These are phyloP conservation scores for Amblyopsis rosae DNA, from an alignment of 2,113 vertebrate genomes.

Conservation along the genomic window DNA sequence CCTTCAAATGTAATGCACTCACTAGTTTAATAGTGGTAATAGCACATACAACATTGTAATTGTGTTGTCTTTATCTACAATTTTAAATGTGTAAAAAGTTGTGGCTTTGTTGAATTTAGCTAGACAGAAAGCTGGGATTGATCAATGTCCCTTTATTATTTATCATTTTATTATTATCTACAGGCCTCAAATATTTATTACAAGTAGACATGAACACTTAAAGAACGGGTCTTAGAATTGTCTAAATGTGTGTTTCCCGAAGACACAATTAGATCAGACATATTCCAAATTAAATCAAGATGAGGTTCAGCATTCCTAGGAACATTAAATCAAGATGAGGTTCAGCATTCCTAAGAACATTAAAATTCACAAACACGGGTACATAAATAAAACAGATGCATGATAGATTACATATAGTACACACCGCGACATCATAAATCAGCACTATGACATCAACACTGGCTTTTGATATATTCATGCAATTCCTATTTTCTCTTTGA, in stretches of 20 bases:
- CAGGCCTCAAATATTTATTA: slow-evolving; percentile 34
- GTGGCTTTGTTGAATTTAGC: slow-evolving; percentile 53
- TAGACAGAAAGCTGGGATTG: slow-evolving; percentile 36
- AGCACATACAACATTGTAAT: slow-evolving; percentile 27
- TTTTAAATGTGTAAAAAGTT: slow-evolving; percentile 31
- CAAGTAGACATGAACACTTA: slow-evolving; percentile 54
- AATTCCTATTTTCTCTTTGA: slow-evolving; percentile 68
- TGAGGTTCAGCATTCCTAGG: slow-evolving; percentile 64
- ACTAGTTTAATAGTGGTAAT: slow-evolving; percentile 14
- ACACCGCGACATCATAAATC: slow-evolving; percentile 72
- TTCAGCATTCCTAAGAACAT: slow-evolving; percentile 65
- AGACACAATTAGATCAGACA: slow-evolving; percentile 35
- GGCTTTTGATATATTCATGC: slow-evolving; percentile 72
- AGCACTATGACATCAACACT: slow-evolving; percentile 70
- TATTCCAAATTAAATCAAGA: slow-evolving; percentile 41
- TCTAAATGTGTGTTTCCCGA: slow-evolving; percentile 26
- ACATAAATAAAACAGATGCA: slow-evolving; percentile 62
- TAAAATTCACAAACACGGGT: slow-evolving; percentile 45
- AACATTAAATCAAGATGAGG: slow-evolving; percentile 53
- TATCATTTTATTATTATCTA: background rate
- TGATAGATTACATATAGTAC: slow-evolving; percentile 59
- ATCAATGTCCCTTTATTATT: slow-evolving; percentile 20
- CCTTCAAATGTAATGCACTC: slow-evolving; percentile 10
- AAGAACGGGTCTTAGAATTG: slow-evolving; percentile 28
- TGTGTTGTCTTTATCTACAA: slow-evolving; percentile 22